A percentile compares a stretch with the other conserved stretches of the same genome.
Conservation (phyloP, 2,888 invertebrate genomes). For the Tachina grossa region DNA sequence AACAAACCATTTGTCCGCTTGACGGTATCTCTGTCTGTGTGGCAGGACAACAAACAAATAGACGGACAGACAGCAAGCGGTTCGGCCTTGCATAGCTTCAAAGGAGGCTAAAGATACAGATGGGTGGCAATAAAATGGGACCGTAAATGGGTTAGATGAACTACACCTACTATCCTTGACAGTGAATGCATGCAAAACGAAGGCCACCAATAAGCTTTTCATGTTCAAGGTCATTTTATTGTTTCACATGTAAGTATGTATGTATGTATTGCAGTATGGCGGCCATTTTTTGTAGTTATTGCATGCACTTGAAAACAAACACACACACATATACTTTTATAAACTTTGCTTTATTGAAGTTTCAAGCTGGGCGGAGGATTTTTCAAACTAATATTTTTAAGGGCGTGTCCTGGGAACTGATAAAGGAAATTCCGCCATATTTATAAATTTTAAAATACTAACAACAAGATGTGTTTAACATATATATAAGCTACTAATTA, state of each 20-base stretch:
- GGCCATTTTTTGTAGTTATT: slow-evolving; percentile 59
- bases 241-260: slow-evolving; percentile 18
- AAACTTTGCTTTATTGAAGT: slow-evolving; percentile 16
- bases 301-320: slow-evolving; percentile 13
- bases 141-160: slow-evolving; percentile 37
- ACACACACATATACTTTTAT: neutral
- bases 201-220: slow-evolving; percentile 75
- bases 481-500: neutral
- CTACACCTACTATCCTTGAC: slow-evolving; percentile 69
- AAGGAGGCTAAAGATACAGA: neutral
- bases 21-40: neutral
- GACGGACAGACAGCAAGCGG: neutral
- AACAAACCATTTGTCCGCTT: neutral
- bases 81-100: neutral
- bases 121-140: slow-evolving; percentile 14
- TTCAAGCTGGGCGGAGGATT: slow-evolving; percentile 31
- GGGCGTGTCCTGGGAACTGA: slow-evolving; percentile 52
- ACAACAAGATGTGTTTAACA: slow-evolving; percentile 29
- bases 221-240: slow-evolving; percentile 77
- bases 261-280: slow-evolving; percentile 29
- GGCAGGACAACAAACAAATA: slow-evolving; percentile 2
- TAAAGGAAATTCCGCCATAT: slow-evolving; percentile 40
- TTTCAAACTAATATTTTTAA: slow-evolving; percentile 21
- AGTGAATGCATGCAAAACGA: slow-evolving; percentile 65
- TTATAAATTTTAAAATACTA: slow-evolving; percentile 26